Evolutionary conservation across 2,888 invertebrate genomes (phyloP), one percentile per base, ranked within the genome.

Genomic region (Muschampia plurimacula): DNA sequence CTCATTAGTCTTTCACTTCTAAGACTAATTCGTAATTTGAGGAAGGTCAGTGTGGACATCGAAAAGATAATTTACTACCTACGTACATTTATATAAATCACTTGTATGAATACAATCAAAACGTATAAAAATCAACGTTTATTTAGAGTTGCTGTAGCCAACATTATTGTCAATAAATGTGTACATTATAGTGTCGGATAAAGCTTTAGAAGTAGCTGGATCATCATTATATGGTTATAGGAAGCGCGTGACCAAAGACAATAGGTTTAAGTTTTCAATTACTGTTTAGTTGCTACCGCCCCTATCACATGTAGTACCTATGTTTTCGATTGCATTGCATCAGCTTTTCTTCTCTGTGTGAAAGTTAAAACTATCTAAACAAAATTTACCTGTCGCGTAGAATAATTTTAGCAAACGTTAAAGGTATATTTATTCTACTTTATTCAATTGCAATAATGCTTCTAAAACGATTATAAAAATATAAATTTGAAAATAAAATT

Each of bases 191-290:
- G 12, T 62, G 41, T 39, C 12, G 10, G 7, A 52, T 55, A 12
- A 63, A 68, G 13, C 41, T 52, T 22, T 10, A 55, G 52, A 66
- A 66, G 28, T 22, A 10, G 36, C 32, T 66, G 65, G 55, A 60
- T 71, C 71, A 57, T 36, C 71, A 66, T 39, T 71, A 41, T 22
- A 60, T 46, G 39, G 66, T 71, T 66, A 71, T 66, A 66, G 71
- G 66, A 60, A 66, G 66, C 60, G 66, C 71, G 71, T 72, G 71
- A 72, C 71, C 39, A 22, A 62, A 49, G 71, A 72, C 67, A 72
- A 72, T 72, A 70, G 66, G 59, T 22, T 22, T 22, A 22, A 22
- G 67, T 71, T 71, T 71, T 59, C 66, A 71, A 71, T 66, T 66
- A 71, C 70, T 70, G 52, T 22, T 63, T 36, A 64, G 52, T 39